A percentile compares a stretch with the other conserved stretches of the same genome.
Conservation (phyloP, 2,113 vertebrate species). For the Telmatochromis sp. region DNA sequence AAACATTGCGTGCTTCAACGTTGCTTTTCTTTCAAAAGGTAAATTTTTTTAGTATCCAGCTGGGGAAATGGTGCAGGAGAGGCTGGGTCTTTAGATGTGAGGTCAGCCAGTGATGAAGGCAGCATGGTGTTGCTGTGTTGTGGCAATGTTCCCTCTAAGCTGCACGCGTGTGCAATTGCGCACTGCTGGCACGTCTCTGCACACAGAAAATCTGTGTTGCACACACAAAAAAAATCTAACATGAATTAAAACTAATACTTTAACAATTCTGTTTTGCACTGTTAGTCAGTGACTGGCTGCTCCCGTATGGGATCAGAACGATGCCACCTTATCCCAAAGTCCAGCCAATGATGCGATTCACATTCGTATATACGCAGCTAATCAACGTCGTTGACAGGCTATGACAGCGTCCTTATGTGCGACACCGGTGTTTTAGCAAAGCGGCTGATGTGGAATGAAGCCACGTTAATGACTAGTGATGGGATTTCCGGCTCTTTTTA, state of each 20-base stretch:
- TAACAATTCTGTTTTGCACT: rapidly evolving
- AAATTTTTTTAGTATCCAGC: rapidly evolving
- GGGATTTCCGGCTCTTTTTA: too few species aligned
- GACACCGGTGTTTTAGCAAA: not conserved
- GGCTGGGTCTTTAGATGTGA: not conserved
- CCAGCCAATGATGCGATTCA: not conserved
- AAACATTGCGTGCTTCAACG: rapidly evolving
- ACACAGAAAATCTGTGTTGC: not conserved
- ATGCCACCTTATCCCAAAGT: rapidly evolving
- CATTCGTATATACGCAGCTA: not conserved
- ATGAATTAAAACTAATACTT: rapidly evolving
- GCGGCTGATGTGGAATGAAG: not conserved
- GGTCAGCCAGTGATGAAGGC: rapidly evolving
- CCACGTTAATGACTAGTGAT: not conserved
- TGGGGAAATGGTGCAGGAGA: not conserved
- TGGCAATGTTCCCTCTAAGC: not conserved
- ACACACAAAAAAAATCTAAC: not conserved
- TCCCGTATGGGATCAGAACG: rapidly evolving
- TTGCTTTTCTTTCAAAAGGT: not conserved
- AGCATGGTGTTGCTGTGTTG: not conserved
- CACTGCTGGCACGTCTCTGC: not conserved
- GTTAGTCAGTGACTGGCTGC: not conserved
- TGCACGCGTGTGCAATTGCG: rapidly evolving
- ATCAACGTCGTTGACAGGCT: rapidly evolving
- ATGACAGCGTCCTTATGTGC: not conserved